Conservation (phyloP, 2,888 invertebrate species). For the Psococerastis gibbosa region DNA sequence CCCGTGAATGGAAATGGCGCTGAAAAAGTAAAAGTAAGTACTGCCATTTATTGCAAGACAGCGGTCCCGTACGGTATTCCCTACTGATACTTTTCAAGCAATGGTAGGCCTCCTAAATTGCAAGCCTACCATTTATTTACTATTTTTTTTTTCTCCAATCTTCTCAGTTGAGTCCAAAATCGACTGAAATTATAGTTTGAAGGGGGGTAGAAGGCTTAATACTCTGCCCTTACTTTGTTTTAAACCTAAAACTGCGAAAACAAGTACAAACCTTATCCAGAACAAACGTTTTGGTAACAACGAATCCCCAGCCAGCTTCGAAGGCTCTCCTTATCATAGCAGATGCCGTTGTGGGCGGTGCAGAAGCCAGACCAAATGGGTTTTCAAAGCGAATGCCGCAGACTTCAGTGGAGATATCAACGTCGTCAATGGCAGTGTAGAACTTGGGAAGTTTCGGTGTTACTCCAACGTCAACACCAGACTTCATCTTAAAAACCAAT, state of each 20-base stretch:
- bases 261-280: slow-evolving; percentile 58
- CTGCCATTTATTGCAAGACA: too few species aligned
- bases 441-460: slow-evolving; percentile 74
- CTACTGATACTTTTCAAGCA: too few species aligned
- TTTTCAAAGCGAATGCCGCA: slow-evolving; percentile 90
- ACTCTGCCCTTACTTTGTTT: too few species aligned
- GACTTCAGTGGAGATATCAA: slow-evolving; percentile 82
- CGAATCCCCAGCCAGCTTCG: slow-evolving; percentile 92
- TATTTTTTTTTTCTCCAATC: too few species aligned
- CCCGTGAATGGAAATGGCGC: too few species aligned
- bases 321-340: slow-evolving; percentile 92
- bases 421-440: slow-evolving; percentile 78
- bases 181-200: too few species aligned
- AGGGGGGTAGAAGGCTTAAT: too few species aligned
- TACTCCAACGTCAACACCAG: slow-evolving; percentile 36
- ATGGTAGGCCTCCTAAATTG: too few species aligned
- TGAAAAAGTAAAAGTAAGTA: too few species aligned
- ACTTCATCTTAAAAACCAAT: slow-evolving; percentile 25
- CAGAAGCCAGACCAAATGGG: slow-evolving; percentile 93
- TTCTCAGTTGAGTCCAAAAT: too few species aligned
- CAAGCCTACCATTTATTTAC: too few species aligned
- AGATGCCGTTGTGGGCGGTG: slow-evolving; percentile 85
- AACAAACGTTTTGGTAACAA: slow-evolving; percentile 92
- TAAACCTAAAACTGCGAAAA: background rate
- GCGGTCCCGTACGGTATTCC: too few species aligned